Conservation (phyloP, 2,797 vertebrate species). For the Oophaga sylvatica region DNA sequence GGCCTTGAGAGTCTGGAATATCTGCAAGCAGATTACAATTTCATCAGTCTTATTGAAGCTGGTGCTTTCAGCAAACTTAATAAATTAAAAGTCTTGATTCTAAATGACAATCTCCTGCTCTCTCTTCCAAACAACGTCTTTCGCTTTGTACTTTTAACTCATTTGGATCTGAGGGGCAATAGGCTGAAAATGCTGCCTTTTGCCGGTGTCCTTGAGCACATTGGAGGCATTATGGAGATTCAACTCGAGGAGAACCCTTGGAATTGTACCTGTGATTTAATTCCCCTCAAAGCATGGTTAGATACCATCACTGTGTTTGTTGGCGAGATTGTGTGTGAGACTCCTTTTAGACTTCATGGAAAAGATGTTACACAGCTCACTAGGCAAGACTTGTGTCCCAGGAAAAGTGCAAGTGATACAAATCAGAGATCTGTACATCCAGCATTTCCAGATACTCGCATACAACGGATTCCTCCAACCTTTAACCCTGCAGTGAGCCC, state of each 20-base stretch:
- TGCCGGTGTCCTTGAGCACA: constrained; percentile 93
- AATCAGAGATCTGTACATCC: constrained; percentile 78
- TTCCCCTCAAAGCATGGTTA: constrained; percentile 94
- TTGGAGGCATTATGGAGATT: constrained; percentile 98
- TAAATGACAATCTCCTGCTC: constrained; percentile 95
- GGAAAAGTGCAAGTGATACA: constrained; percentile 83
- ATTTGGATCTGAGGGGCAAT: constrained; percentile 96
- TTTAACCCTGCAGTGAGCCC: constrained; percentile 83
- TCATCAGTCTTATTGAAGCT: constrained; percentile 90
- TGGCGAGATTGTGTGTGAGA: constrained; percentile 96
- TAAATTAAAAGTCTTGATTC: constrained; percentile 95
- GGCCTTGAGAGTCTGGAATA: constrained; percentile 96
- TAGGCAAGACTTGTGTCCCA: constrained; percentile 93
- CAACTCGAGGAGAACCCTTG: constrained; percentile 97
- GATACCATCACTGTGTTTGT: constrained; percentile 97
- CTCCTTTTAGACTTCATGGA: constrained; percentile 92
- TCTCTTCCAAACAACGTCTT: constrained; percentile 95
- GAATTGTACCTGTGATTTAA: constrained; percentile 97
- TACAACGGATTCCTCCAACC: constrained; percentile 82
- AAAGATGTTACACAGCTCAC: constrained; percentile 96
- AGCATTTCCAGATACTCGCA: constrained; percentile 80
- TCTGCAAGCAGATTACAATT: constrained; percentile 97
- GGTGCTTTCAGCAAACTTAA: constrained; percentile 94
- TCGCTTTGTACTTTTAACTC: constrained; percentile 95
- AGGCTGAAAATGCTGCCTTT: constrained; percentile 93